These are phyloP conservation scores for Trachelus troglodyta DNA, from an alignment of 2,888 invertebrate genomes.

Conservation along the genomic window DNA sequence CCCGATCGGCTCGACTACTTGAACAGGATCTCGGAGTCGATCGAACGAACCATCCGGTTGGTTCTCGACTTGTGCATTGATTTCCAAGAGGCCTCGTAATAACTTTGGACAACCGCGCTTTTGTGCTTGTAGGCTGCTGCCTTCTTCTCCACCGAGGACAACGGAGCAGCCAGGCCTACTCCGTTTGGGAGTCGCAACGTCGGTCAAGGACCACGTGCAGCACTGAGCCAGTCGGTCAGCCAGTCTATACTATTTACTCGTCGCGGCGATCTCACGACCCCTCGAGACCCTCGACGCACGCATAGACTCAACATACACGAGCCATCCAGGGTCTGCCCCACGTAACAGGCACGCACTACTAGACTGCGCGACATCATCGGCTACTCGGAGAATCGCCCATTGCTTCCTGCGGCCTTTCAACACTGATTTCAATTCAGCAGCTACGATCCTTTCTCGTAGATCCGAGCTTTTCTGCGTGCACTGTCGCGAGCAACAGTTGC, in stretches of 20 bases:
- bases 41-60: too few species aligned
- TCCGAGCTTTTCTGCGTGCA: too few species aligned
- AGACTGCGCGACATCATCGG: too few species aligned
- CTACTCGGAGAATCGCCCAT: too few species aligned
- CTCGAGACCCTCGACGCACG: slow-evolving; percentile 3
- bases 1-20: slow-evolving; percentile 21
- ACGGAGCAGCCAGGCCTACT: background rate
- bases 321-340: background rate
- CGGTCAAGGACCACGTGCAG: background rate
- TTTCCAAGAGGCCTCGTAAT: slow-evolving; percentile 22
- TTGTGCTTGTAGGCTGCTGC: background rate
- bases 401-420: too few species aligned
- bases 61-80: too few species aligned
- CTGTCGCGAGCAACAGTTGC: too few species aligned
- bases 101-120: slow-evolving; percentile 23
- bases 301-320: background rate
- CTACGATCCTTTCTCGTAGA: too few species aligned
- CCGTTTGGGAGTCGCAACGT: background rate
- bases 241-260: background rate
- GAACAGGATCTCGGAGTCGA: background rate
- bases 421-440: too few species aligned
- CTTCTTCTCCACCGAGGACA: background rate
- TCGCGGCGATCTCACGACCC: slow-evolving; percentile 2
- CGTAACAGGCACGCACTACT: too few species aligned
- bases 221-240: background rate